Percentiles rank a stretch among this genome's conserved stretches.
These are phyloP conservation scores for Seriola aureovittata DNA, from an alignment of 2,113 vertebrate species.

Conservation along the genomic window DNA sequence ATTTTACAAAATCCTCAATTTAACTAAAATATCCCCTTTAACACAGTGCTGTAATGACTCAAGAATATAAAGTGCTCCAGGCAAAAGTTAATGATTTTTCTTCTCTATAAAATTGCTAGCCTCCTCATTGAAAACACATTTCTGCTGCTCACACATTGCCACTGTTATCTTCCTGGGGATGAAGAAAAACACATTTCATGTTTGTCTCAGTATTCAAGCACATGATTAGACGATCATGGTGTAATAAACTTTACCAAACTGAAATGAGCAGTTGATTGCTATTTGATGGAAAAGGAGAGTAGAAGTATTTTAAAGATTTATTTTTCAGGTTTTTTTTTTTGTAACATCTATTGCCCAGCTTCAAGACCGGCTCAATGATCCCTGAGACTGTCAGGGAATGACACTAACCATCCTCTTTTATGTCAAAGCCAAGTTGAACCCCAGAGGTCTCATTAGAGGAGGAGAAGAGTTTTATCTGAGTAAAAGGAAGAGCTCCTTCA, in stretches of 20 bases:
- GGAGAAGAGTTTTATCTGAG: conserved; percentile 60
- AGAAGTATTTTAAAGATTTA: conserved; percentile 11
- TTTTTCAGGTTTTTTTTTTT: conserved; percentile 19
- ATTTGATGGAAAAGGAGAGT: conserved; percentile 12
- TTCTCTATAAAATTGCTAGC: conserved; percentile 26
- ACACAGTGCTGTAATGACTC: conserved; percentile 35
- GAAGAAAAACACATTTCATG: conserved; percentile 43
- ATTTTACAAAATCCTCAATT: conserved; percentile 41
- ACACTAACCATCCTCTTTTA: conserved; percentile 55
- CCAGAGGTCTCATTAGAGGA: conserved; percentile 79
- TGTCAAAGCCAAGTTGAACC: conserved; percentile 67
- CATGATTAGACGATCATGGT: conserved; percentile 53
- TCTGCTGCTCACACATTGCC: conserved; percentile 40
- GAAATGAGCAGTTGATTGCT: conserved; percentile 36
- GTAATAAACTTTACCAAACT: conserved; percentile 31
- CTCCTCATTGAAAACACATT: conserved; percentile 49
- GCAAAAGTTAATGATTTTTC: conserved; percentile 55
- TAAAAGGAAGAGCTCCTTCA: conserved; percentile 63
- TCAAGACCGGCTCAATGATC: conserved; percentile 40
- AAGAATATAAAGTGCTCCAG: conserved; percentile 25
- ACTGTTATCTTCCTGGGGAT: conserved; percentile 51
- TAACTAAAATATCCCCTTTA: conserved; percentile 30
- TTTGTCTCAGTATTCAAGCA: conserved; percentile 50
- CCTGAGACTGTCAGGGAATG: conserved; percentile 46
- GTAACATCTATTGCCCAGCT: conserved; percentile 22